These are phyloP conservation scores for Petromus typicus DNA, from an alignment of 2,113 vertebrate genomes.

Conservation along the genomic window DNA sequence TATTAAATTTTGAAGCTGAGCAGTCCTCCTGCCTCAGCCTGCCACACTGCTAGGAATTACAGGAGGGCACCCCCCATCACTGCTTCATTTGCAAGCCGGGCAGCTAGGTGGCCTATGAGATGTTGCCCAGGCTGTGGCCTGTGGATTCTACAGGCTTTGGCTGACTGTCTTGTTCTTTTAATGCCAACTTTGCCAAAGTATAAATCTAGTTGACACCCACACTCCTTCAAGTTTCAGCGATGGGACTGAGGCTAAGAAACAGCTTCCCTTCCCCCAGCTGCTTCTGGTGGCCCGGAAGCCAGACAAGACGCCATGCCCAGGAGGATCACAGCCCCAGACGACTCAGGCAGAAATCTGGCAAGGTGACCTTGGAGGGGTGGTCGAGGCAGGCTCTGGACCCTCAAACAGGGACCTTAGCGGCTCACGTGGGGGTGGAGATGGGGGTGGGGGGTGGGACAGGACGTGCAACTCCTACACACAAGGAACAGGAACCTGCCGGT, in stretches of 20 bases:
- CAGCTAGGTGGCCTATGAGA: neutral
- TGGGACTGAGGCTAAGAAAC: neutral
- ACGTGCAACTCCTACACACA: too few relatives aligned
- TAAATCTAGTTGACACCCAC: neutral
- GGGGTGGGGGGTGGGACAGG: too few relatives aligned
- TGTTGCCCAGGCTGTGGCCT: neutral
- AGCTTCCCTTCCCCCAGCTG: neutral
- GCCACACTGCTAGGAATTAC: neutral
- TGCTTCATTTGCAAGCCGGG: neutral
- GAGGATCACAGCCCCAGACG: neutral
- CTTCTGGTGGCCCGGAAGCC: neutral
- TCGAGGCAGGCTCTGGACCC: neutral
- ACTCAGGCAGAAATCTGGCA: neutral
- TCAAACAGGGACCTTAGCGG: neutral
- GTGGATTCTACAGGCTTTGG: neutral
- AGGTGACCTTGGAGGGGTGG: neutral
- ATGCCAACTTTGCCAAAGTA: neutral
- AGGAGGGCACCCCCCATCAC: neutral
- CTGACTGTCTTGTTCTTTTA: neutral
- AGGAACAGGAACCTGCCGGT: neutral
- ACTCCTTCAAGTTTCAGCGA: neutral
- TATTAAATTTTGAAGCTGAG: neutral
- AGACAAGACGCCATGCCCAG: neutral
- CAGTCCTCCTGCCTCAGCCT: neutral
- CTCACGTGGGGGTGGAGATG: too few relatives aligned